Conservation (phyloP, 2,113 vertebrate species). For the Apeltes quadracus region DNA sequence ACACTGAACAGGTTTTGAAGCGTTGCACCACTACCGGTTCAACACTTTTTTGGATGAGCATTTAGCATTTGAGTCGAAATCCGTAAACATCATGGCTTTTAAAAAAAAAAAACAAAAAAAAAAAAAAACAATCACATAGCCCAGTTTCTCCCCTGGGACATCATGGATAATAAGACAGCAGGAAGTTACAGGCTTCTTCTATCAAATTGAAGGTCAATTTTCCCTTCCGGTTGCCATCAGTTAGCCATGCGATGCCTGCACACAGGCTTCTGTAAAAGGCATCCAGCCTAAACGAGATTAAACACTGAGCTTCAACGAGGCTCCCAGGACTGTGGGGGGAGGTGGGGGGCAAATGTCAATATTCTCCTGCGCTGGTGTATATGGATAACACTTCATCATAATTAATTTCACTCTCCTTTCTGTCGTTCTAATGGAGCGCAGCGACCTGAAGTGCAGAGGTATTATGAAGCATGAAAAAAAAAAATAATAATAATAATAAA, state of each 20-base stretch:
- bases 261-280: constrained; percentile 65
- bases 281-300: constrained; percentile 70
- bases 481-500: too few relatives aligned
- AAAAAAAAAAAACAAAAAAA: not conserved
- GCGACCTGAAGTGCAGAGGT: not conserved
- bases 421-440: constrained; percentile 1
- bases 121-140: constrained; percentile 34
- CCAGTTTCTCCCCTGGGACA: constrained; percentile 45
- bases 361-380: constrained; percentile 41
- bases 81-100: not conserved
- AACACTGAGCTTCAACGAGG: constrained; percentile 70
- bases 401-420: constrained; percentile 40
- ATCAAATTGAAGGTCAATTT: constrained; percentile 78
- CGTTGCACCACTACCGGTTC: too few relatives aligned
- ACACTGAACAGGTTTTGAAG: too few relatives aligned
- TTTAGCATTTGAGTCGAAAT: not conserved
- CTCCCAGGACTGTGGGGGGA: constrained; percentile 38
- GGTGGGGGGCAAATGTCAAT: constrained; percentile 51
- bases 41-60: not conserved
- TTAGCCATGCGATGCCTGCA: constrained; percentile 63
- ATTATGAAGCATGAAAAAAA: not conserved
- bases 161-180: constrained; percentile 60
- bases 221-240: constrained; percentile 73
- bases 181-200: constrained; percentile 75
- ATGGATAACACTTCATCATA: constrained; percentile 49